Conservation (phyloP, 2,888 invertebrate genomes). For the Leptinotarsa tumamoca region DNA sequence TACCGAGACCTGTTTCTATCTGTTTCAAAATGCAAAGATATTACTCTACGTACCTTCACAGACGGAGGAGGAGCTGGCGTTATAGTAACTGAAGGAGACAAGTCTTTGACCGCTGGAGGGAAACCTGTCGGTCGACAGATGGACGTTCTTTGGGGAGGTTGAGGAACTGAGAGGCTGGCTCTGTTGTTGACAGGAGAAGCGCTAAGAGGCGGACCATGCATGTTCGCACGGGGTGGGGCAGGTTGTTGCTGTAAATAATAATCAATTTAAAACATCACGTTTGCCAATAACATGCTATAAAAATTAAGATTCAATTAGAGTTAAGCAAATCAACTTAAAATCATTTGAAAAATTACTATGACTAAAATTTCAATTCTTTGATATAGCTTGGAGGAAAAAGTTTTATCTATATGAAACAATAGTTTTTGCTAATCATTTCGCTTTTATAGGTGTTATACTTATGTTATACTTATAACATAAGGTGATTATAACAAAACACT, state of each 20-base stretch:
- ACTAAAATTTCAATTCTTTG: no score
- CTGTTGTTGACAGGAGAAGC: constrained; percentile 69
- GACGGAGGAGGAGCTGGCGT: constrained; percentile 81
- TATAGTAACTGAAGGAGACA: constrained; percentile 78
- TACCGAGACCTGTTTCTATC: no score
- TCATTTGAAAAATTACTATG: no score
- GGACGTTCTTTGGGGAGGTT: constrained; percentile 62
- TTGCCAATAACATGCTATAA: background rate
- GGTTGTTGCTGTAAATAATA: constrained; percentile 67
- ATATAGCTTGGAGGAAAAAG: no score
- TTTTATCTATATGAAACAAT: no score
- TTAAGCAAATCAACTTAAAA: no score
- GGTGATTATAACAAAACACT: no score
- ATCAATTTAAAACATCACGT: background rate
- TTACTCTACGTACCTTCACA: constrained; percentile 60
- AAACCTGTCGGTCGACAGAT: constrained; percentile 59
- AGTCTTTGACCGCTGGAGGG: constrained; percentile 65
- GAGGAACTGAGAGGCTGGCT: constrained; percentile 65
- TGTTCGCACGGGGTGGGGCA: constrained; percentile 66
- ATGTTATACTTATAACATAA: no score
- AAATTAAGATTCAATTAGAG: no score
- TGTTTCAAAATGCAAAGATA: background rate
- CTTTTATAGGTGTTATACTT: no score
- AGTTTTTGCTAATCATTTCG: no score
- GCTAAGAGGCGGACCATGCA: constrained; percentile 69